Evolutionary conservation across 2,797 vertebrate species (phyloP), one percentile per base, ranked within the genome.

Genomic region (Borostomias antarcticus): DNA sequence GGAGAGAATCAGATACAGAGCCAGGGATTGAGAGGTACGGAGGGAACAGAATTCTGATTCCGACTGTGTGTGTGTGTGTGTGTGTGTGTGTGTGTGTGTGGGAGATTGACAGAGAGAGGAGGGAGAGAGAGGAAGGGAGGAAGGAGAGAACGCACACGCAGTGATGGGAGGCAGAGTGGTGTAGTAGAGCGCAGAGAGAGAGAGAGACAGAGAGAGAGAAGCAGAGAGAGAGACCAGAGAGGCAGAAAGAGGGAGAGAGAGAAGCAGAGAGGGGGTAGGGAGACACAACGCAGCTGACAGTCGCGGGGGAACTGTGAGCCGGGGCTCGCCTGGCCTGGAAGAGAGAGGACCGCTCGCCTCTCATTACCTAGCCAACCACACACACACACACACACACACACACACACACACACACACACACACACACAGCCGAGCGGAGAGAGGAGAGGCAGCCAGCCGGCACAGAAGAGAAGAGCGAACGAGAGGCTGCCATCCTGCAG

Each of bases 291-390:
- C 62, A 64, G 72, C 70, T 75, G 79, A 75, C 66, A 64, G 60
- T 45, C 30, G 45, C 35, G 26, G 17, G 43, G 59, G 15, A 66
- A 73, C 59, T 70, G 21, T 52, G 74, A 66, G 69, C 72, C 64
- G 65, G 72, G 73, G 72, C 59, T 51, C 69, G 77, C 66, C 82
- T 87, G 82, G 80, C 77, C 78, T 78, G 57, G 72, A 81, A 60
- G 70, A 75, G 75, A 66, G 60, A 81, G 73, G 75, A 69, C 64
- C 72, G 64, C 74, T 64, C 62, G 63, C 69, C 37, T 30, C 51
- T 52, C 51, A 64, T 67, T 62, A 48, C 75, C 70, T 66, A 70
- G 62, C 62, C 70, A 70, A 37, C 57, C 72, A 50, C 65, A 60
- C 54, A 65, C 75, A 58, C 69, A 65, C 37, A 43, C 72, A 63